phyloP scores from a whole-genome alignment of 2,113 vertebrate genomes.

The Dicerorhinus sumatrensis region DNA sequence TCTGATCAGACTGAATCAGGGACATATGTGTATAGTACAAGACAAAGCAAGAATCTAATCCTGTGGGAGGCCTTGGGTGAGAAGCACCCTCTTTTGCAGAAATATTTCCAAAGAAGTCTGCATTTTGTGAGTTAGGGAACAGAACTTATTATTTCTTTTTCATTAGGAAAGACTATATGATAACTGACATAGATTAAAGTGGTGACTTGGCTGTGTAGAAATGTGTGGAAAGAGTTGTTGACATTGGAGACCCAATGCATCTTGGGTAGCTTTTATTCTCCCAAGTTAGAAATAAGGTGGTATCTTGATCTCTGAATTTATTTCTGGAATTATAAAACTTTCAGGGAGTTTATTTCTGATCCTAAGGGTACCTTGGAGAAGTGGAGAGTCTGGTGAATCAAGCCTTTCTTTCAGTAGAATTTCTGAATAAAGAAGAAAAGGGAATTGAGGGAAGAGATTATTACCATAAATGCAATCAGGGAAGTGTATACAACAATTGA shows the following conservation, averaged over 20 bases:
- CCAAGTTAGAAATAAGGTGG: background rate
- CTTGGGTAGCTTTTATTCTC: background rate
- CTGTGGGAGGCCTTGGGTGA: background rate
- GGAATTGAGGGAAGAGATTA: background rate
- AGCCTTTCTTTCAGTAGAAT: background rate
- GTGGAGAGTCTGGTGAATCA: background rate
- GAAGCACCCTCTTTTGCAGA: background rate
- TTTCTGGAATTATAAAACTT: background rate
- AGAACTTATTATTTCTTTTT: background rate
- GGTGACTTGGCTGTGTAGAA: background rate
- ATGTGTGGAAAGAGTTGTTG: conserved; percentile 18
- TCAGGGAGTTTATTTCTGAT: conserved; percentile 1
- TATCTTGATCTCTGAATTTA: background rate
- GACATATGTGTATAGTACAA: background rate
- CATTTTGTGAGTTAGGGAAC: conserved; percentile 16
- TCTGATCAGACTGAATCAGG: background rate
- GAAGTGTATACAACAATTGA: background rate
- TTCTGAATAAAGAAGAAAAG: conserved; percentile 26
- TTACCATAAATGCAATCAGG: background rate
- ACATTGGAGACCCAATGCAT: background rate
- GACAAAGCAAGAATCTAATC: background rate
- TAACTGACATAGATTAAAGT: conserved; percentile 26
- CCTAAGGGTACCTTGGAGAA: background rate
- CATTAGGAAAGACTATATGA: background rate
- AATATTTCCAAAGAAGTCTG: background rate